Base-by-base conservation (phyloP, 2,113 vertebrate species). In the Seriola dumerili region DNA sequence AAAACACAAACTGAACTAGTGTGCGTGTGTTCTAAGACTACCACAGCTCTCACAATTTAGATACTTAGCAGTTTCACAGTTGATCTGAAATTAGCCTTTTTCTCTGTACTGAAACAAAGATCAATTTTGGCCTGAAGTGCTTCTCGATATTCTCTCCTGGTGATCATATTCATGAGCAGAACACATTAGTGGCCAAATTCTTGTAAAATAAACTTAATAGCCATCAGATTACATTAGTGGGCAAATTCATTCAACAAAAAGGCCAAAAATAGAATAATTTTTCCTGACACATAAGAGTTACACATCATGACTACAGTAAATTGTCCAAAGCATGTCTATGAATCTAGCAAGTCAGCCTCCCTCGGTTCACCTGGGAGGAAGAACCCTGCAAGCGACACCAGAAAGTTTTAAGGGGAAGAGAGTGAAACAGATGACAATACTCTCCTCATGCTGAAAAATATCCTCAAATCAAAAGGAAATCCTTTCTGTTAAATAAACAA, bases 401-500 rank as follows among this genome's bases (percentile, higher is more conserved):
- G 70, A 84, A 92, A 93, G 81, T 92, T 88, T 84, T 83, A 79
- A 87, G 73, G 71, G 73, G 89, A 89, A 87, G 38, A 72, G 83
- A 83, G 85, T 10, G 66, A 80, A 89, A 81, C 1, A 76, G 78
- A 88, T 81, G 81, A 88, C 73, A 85, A 62, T 80, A 65, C 78
- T 74, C 66, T 78, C 83, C 87, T 83, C 61, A 84, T 78, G 72
- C 69, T 52, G 16, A 19, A 48, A 91, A 84, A 88, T 67, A 72
- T 76, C 66, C 71, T 65, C 17, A 69, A 93, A 93, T 91, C 90
- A 91, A 91, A 93, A 74, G 66, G 78, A 89, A 90, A 91, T 74
- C 78, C 84, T 88, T 76, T 80, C 82, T 81, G 75, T 86, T 93
- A 94, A 93, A 94, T 92, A 93, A 94, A 93, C 92, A 93, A 90